These are phyloP conservation scores for Propithecus coquereli DNA, from an alignment of 2,113 vertebrate species.

Conservation along the genomic window DNA sequence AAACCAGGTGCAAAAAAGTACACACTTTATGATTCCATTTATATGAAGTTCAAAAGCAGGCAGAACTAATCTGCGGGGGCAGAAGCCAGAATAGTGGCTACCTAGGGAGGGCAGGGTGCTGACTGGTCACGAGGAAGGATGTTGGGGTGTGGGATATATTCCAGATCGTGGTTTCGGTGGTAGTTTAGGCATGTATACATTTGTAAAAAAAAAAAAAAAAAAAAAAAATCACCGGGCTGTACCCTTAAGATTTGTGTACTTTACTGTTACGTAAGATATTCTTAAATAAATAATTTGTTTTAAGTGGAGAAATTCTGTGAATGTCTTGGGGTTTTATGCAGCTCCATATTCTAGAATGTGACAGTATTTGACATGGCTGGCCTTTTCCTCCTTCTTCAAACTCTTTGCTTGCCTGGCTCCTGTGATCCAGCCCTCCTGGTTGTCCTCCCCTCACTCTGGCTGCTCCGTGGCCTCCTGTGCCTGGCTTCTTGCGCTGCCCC, in stretches of 20 bases:
- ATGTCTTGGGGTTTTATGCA: not conserved
- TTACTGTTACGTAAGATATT: not conserved
- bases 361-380: not conserved
- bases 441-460: not conserved
- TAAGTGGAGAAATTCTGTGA: not conserved
- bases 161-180: not conserved
- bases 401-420: not conserved
- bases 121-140: not conserved
- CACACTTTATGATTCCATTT: not conserved
- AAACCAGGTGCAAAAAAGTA: not conserved
- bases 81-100: not conserved
- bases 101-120: not conserved
- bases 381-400: not conserved
- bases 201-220: not conserved
- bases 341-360: not conserved
- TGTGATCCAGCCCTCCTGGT: no score
- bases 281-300: not conserved
- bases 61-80: not conserved
- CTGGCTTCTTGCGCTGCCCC: not conserved
- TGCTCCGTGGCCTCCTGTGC: rapidly evolving
- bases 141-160: not conserved
- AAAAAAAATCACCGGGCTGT: not conserved
- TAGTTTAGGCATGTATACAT: not conserved
- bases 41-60: not conserved
- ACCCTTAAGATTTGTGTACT: not conserved